phyloP scores from a whole-genome alignment of 1,140 invertebrate genomes.

The Aphelinus atriplicis region DNA sequence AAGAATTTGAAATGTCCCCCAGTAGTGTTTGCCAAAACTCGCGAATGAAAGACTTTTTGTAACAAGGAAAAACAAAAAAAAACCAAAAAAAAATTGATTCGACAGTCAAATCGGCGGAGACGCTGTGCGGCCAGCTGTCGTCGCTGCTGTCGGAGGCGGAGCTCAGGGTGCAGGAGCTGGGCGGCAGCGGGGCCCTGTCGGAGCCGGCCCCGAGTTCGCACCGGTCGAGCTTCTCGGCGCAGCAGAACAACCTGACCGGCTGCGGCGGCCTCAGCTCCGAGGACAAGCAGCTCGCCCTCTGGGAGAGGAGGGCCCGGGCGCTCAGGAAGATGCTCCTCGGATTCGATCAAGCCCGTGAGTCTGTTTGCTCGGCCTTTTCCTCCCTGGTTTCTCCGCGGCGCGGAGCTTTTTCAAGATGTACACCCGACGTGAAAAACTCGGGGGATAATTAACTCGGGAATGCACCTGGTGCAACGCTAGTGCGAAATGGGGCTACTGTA shows the following conservation, averaged over 20 bases:
- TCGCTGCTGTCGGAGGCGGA: conserved; percentile 84
- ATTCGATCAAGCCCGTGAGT: conserved; percentile 76
- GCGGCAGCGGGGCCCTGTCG: conserved; percentile 57
- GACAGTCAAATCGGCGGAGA: conserved; percentile 76
- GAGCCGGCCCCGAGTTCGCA: conserved; percentile 59
- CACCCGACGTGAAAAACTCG: too few species aligned
- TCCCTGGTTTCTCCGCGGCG: too few species aligned
- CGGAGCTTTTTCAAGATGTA: too few species aligned
- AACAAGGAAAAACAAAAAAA: too few species aligned
- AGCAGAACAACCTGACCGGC: conserved; percentile 72
- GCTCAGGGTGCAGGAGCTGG: conserved; percentile 77
- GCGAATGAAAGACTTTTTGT: too few species aligned
- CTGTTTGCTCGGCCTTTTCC: too few species aligned
- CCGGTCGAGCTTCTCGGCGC: conserved; percentile 65
- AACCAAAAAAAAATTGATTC: conserved; percentile 7
- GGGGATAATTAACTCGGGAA: too few species aligned
- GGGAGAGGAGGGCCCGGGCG: conserved; percentile 85
- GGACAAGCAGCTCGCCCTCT: conserved; percentile 86
- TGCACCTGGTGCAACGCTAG: too few species aligned
- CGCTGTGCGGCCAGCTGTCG: conserved; percentile 77
- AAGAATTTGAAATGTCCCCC: too few species aligned
- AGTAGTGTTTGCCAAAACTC: too few species aligned
- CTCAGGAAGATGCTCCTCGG: conserved; percentile 79
- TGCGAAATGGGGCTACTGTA: too few species aligned
- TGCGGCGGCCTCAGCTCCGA: conserved; percentile 76